phyloP scores from a whole-genome alignment of 2,113 vertebrate species.

The Crotophaga sulcirostris region DNA sequence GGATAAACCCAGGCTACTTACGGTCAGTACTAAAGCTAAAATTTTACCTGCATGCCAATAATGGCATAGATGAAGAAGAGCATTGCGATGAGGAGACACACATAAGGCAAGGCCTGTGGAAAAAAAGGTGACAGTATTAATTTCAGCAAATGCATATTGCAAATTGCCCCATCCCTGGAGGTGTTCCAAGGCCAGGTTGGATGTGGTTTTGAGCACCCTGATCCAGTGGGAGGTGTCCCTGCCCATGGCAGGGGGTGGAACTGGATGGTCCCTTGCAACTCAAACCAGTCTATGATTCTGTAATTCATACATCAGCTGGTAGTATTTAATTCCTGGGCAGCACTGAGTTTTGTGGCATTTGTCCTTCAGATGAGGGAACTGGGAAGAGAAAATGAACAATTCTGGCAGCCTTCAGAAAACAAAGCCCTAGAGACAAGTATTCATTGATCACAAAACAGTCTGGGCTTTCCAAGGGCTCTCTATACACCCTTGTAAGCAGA shows the following conservation, averaged over 20 bases:
- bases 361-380: background rate
- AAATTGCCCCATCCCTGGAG: too few species aligned
- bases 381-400: background rate
- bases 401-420: background rate
- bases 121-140: background rate
- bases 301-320: background rate
- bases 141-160: background rate
- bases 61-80: slow-evolving; percentile 99
- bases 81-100: slow-evolving; percentile 97
- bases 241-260: too few species aligned
- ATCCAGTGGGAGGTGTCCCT: too few species aligned
- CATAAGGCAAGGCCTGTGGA: slow-evolving; percentile 91
- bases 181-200: too few species aligned
- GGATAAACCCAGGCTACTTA: background rate
- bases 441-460: background rate
- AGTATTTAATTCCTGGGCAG: background rate
- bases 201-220: too few species aligned
- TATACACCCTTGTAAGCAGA: background rate
- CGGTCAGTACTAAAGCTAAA: background rate
- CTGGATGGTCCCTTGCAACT: too few species aligned
- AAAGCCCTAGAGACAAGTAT: background rate
- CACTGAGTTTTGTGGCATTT: background rate
- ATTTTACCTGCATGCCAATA: slow-evolving; percentile 94
- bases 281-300: too few species aligned
- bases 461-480: background rate